Conservation (phyloP, 2,888 invertebrate genomes). For the Lypha dubia region DNA sequence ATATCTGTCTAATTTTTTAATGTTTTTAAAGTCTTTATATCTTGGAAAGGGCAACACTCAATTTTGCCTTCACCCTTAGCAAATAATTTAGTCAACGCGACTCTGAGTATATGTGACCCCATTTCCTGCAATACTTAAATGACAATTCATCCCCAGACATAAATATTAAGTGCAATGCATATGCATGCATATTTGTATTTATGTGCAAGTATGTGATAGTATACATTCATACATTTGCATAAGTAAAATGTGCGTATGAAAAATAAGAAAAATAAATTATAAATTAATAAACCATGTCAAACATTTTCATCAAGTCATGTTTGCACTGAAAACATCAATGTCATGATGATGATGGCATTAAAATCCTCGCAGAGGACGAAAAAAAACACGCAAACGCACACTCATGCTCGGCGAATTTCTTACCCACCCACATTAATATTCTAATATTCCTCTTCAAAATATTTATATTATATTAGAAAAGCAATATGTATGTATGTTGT, state of each 20-base stretch:
- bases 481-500: slow-evolving; percentile 18
- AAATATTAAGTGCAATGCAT: not conserved
- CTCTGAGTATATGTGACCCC: slow-evolving; percentile 16
- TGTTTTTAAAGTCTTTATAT: no score
- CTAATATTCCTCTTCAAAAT: not conserved
- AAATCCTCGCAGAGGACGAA: slow-evolving; percentile 2
- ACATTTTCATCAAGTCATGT: slow-evolving; percentile 68
- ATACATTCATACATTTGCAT: not conserved
- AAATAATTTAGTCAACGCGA: not conserved
- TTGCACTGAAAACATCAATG: slow-evolving; percentile 47
- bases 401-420: not conserved
- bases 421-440: not conserved
- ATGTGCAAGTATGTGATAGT: not conserved
- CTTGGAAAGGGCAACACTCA: no score
- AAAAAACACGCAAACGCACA: slow-evolving; percentile 12
- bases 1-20: no score
- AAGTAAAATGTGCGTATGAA: slow-evolving; percentile 9
- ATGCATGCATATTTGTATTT: not conserved
- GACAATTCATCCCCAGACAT: slow-evolving; percentile 46
- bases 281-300: slow-evolving; percentile 70
- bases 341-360: slow-evolving; percentile 54
- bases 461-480: slow-evolving; percentile 16
- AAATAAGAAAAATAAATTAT: slow-evolving; percentile 41
- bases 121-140: slow-evolving; percentile 19
- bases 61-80: not conserved